phyloP scores from a whole-genome alignment of 2,888 invertebrate species.

The Prosopocoilus inquinatus region DNA sequence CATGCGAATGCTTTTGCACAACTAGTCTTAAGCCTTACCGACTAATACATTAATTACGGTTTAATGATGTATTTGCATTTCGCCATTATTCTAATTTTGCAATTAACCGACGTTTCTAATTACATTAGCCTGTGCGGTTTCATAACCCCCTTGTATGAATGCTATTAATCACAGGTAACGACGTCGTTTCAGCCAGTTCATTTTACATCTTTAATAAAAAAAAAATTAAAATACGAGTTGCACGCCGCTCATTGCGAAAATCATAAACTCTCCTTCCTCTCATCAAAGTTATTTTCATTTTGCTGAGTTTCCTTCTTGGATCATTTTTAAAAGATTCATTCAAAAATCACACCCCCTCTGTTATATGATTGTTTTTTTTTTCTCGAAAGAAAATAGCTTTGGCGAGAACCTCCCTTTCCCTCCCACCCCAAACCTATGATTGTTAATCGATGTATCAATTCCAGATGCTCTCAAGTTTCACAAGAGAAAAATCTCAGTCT shows the following conservation, averaged over 20 bases:
- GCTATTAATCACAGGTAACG: not conserved
- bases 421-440: not conserved
- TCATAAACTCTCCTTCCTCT: not conserved
- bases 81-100: no score
- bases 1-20: no score
- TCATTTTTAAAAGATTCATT: not conserved
- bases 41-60: no score
- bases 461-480: slow-evolving; percentile 31
- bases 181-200: not conserved
- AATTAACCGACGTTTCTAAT: no score
- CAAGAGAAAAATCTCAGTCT: slow-evolving; percentile 49
- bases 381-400: not conserved
- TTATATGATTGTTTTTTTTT: not conserved
- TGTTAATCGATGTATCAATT: not conserved
- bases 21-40: no score
- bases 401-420: not conserved
- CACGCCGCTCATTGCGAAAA: no score
- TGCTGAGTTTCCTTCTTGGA: not conserved
- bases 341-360: not conserved
- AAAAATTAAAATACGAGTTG: not conserved
- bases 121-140: no score
- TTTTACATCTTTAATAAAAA: not conserved
- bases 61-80: no score
- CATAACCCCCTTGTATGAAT: not conserved
- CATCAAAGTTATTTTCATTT: not conserved